A percentile compares a stretch with the other conserved stretches of the same genome.
phyloP scores from a whole-genome alignment of 2,888 invertebrate genomes.

The Idaea biselata region DNA sequence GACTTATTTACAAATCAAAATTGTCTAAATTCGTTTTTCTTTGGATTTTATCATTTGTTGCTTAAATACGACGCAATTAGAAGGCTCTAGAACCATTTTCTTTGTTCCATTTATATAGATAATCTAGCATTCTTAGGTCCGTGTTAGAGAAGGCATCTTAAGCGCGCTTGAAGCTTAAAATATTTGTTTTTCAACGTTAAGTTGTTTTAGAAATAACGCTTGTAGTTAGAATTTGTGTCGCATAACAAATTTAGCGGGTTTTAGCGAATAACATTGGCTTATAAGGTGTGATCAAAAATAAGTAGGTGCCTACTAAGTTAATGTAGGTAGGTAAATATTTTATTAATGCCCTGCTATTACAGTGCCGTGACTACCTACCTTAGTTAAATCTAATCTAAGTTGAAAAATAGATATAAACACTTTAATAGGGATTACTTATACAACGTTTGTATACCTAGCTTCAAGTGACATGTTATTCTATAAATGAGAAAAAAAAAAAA shows the following conservation, averaged over 20 bases:
- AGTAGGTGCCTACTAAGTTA: neutral
- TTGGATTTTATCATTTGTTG: neutral
- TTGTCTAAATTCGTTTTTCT: neutral
- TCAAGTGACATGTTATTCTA: no score
- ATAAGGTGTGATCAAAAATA: neutral
- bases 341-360: no score
- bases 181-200: neutral
- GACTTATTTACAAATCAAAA: neutral
- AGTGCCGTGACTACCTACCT: no score
- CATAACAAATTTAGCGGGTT: neutral
- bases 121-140: neutral
- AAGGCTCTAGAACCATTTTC: neutral
- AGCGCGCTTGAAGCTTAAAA: neutral
- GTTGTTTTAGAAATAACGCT: neutral
- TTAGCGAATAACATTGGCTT: conserved; percentile 1
- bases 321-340: neutral
- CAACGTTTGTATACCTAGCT: no score
- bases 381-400: no score
- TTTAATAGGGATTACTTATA: no score
- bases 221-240: neutral
- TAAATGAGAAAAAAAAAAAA: no score
- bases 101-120: neutral
- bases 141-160: neutral
- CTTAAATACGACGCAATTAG: neutral
- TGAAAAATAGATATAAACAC: no score